Percentiles rank a stretch among this genome's conserved stretches.
phyloP scores from a whole-genome alignment of 2,113 vertebrate genomes.

The Xiphorhynchus elegans region DNA sequence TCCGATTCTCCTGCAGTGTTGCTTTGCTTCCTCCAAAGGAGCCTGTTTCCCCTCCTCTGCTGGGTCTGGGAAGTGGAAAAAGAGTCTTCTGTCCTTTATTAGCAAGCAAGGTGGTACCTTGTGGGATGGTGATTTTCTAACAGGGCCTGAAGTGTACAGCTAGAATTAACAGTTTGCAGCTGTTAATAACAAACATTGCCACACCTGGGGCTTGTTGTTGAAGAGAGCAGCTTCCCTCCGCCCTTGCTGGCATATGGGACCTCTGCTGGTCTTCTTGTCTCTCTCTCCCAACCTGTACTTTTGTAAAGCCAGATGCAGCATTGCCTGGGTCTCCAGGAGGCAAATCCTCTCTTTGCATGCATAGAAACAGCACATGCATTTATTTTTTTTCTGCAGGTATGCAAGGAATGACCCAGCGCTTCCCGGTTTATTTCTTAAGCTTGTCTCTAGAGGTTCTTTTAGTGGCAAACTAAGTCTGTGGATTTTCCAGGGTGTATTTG shows the following conservation, averaged over 20 bases:
- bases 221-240: background rate
- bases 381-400: background rate
- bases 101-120: background rate
- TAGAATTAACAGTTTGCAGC: background rate
- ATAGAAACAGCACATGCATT: background rate
- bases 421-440: background rate
- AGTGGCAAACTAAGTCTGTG: background rate
- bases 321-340: background rate
- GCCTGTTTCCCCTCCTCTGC: background rate
- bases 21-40: background rate
- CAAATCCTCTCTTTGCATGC: fast-evolving
- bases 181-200: background rate
- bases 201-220: background rate
- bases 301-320: background rate
- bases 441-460: background rate
- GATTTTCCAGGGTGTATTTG: background rate
- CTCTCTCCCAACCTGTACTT: background rate
- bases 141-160: background rate
- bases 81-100: background rate
- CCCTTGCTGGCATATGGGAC: background rate
- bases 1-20: background rate
- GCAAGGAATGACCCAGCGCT: background rate
- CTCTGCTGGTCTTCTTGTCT: fast-evolving
- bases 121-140: background rate
- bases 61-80: background rate